Evolutionary conservation across 2,888 invertebrate genomes (phyloP).

Genomic region (Yponomeuta evonymella): DNA sequence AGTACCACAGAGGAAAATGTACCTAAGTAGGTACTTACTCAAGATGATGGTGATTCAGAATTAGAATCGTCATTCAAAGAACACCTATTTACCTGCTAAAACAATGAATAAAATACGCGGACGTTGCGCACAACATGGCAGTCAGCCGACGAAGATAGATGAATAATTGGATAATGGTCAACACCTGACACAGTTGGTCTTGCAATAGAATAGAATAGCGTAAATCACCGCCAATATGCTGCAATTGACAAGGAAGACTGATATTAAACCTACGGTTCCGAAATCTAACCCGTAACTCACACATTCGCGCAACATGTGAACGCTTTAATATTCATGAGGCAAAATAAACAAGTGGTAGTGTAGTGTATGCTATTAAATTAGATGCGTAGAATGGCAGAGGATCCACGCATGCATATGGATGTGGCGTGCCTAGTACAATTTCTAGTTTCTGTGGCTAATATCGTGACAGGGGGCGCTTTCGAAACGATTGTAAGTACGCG

Average conservation of each 20-base stretch:
- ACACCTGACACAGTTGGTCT: no score
- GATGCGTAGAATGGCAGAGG: neutral
- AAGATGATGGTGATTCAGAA: neutral
- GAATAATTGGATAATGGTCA: no score
- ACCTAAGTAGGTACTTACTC: neutral
- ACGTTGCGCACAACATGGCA: no score
- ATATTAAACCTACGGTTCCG: neutral
- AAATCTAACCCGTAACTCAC: neutral
- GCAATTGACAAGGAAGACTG: neutral
- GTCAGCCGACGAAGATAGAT: no score
- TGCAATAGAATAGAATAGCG: no score
- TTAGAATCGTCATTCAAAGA: neutral
- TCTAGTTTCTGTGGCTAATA: conserved; percentile 11
- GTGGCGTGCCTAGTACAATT: conserved; percentile 18
- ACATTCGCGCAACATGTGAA: neutral
- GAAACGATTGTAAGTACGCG: conserved; percentile 21
- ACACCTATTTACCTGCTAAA: neutral
- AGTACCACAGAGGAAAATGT: neutral
- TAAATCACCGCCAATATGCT: neutral
- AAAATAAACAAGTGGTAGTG: conserved; percentile 3
- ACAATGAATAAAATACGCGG: neutral
- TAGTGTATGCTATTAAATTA: neutral
- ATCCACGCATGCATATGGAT: conserved; percentile 10
- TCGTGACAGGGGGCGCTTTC: conserved; percentile 25
- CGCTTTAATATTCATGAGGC: neutral